phyloP scores from a whole-genome alignment of 2,113 vertebrate genomes.

The Accipiter cooperii region DNA sequence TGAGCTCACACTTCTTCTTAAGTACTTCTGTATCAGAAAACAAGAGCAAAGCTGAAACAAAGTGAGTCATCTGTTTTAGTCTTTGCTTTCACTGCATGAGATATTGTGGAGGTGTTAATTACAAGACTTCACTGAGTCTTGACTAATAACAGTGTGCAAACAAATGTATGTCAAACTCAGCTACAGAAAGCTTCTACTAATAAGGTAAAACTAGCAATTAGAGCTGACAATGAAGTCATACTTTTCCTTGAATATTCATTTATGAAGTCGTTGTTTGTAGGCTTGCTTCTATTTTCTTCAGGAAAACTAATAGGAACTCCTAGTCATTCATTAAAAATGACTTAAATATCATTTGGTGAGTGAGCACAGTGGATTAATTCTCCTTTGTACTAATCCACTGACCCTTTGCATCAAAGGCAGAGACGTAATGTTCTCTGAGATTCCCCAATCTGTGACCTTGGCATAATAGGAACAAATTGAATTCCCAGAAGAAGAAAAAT shows the following conservation, averaged over 20 bases:
- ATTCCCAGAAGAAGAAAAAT: slow-evolving; percentile 74
- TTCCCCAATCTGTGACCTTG: slow-evolving; percentile 68
- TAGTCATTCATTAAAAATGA: slow-evolving; percentile 73
- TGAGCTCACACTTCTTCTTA: slow-evolving; percentile 71
- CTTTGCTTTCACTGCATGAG: slow-evolving; percentile 77
- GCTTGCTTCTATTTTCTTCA: slow-evolving; percentile 67
- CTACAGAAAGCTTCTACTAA: slow-evolving; percentile 77
- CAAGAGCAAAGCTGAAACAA: slow-evolving; percentile 78
- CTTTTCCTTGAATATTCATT: slow-evolving; percentile 76
- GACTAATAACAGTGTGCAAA: slow-evolving; percentile 84
- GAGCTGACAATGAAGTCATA: slow-evolving; percentile 75
- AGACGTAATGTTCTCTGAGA: slow-evolving; percentile 60
- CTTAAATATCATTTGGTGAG: slow-evolving; percentile 72
- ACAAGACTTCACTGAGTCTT: slow-evolving; percentile 77
- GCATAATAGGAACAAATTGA: slow-evolving; percentile 72
- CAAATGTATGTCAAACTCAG: slow-evolving; percentile 77
- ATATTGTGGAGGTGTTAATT: slow-evolving; percentile 85
- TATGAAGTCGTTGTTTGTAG: slow-evolving; percentile 70
- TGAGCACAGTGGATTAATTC: slow-evolving; percentile 68
- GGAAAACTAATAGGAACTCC: slow-evolving; percentile 61
- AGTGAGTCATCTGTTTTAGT: slow-evolving; percentile 80
- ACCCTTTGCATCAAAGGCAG: slow-evolving; percentile 74
- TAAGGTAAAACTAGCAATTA: slow-evolving; percentile 81
- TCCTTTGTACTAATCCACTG: slow-evolving; percentile 75
- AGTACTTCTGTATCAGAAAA: slow-evolving; percentile 77